Percentiles rank a stretch among this genome's conserved stretches.
phyloP scores from a whole-genome alignment of 2,113 vertebrate genomes.

The Hipposideros armiger region DNA sequence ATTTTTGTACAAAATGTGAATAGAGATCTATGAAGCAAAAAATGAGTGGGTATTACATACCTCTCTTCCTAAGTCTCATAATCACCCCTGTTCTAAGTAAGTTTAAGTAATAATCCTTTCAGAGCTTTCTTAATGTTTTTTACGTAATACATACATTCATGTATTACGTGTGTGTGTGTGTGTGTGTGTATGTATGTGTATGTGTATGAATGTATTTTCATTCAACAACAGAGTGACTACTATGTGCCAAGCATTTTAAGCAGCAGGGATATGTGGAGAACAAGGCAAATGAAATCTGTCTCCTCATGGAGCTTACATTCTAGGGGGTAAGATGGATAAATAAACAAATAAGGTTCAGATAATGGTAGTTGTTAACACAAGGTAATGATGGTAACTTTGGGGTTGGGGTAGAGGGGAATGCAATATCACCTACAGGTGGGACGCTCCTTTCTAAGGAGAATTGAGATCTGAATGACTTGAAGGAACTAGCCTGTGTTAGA shows the following conservation, averaged over 20 bases:
- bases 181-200: not conserved
- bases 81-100: not conserved
- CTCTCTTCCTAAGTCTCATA: not conserved
- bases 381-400: not conserved
- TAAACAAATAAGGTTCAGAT: constrained; percentile 22
- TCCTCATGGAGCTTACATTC: not conserved
- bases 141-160: not conserved
- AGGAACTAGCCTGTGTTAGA: not conserved
- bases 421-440: not conserved
- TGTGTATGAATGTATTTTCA: constrained; percentile 9
- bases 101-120: constrained; percentile 47
- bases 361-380: not conserved
- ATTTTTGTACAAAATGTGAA: constrained; percentile 49
- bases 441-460: not conserved
- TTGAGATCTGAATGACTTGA: not conserved
- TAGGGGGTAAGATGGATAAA: not conserved
- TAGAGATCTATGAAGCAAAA: constrained; percentile 47
- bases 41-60: not conserved
- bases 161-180: not conserved
- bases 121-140: constrained; percentile 54
- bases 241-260: constrained; percentile 16
- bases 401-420: not conserved
- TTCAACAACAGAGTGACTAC: not conserved
- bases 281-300: not conserved
- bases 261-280: not conserved